phyloP scores from a whole-genome alignment of 2,113 vertebrate genomes.

The Rhinolophus ferrumequinum region DNA sequence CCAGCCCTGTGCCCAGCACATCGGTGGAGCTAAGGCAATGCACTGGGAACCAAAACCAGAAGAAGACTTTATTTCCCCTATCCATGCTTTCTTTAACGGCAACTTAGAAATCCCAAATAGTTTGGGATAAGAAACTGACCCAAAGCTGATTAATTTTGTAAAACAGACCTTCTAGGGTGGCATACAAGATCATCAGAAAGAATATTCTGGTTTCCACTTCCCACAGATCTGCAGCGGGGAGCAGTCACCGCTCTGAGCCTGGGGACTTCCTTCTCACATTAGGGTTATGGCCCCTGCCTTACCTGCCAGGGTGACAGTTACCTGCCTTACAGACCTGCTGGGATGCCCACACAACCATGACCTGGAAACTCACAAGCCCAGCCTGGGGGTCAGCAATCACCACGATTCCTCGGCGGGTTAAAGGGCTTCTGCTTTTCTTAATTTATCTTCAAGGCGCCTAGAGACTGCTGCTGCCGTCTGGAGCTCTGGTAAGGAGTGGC shows the following conservation, averaged over 20 bases:
- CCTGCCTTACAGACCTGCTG: neutral
- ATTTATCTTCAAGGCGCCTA: neutral
- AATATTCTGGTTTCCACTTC: constrained; percentile 73
- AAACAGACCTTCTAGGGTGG: constrained; percentile 65
- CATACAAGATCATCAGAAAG: constrained; percentile 67
- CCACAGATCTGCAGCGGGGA: neutral
- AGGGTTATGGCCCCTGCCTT: neutral
- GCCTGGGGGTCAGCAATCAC: neutral
- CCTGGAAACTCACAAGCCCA: neutral
- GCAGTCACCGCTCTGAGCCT: neutral
- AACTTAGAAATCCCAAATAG: constrained; percentile 49
- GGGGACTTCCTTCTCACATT: neutral
- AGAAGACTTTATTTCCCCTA: constrained; percentile 36
- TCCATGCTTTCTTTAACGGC: constrained; percentile 5
- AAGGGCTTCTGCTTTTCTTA: neutral
- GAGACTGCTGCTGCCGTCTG: neutral
- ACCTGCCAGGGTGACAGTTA: neutral
- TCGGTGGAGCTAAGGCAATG: neutral
- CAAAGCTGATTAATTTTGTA: constrained; percentile 78
- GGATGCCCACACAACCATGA: fast-evolving
- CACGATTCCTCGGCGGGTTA: neutral
- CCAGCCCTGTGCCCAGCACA: neutral
- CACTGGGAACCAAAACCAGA: constrained; percentile 27
- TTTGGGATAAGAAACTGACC: constrained; percentile 56
- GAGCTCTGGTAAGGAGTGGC: neutral